Conservation (phyloP, 2,113 vertebrate genomes). For the Rhinichthys klamathensis region DNA sequence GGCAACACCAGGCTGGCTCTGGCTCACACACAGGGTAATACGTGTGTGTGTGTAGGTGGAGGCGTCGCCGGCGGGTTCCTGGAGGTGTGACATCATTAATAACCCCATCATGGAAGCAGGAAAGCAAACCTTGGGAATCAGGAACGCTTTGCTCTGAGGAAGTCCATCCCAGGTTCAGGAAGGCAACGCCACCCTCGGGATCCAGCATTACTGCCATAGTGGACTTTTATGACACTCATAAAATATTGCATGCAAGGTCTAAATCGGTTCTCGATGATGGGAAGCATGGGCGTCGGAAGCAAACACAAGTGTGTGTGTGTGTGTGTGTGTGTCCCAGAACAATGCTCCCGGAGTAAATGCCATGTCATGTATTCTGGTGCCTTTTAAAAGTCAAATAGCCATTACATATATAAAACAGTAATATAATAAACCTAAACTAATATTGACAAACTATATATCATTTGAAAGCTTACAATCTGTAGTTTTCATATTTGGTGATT, state of each 20-base stretch:
- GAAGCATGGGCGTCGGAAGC: too few species aligned
- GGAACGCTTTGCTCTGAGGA: constrained; percentile 43
- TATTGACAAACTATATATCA: too few species aligned
- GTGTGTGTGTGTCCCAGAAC: too few species aligned
- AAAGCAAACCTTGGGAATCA: constrained; percentile 54
- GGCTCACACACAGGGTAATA: too few species aligned
- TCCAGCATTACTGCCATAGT: constrained; percentile 15
- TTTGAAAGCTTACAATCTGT: too few species aligned
- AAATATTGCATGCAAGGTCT: constrained; percentile 1
- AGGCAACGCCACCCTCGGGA: constrained; percentile 36
- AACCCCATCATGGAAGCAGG: constrained; percentile 49
- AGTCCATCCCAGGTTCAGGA: constrained; percentile 56
- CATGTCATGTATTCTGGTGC: too few species aligned
- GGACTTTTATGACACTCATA: constrained; percentile 27
- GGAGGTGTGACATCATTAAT: constrained; percentile 10
- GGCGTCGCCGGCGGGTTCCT: constrained; percentile 56
- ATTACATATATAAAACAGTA: too few species aligned
- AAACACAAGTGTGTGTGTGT: too few species aligned
- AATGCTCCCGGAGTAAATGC: too few species aligned
- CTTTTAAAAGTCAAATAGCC: too few species aligned
- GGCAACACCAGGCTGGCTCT: constrained; percentile 40
- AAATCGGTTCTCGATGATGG: not conserved
- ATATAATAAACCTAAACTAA: too few species aligned
- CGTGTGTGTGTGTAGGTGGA: constrained; percentile 41
- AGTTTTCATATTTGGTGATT: too few species aligned